A percentile compares a stretch with the other conserved stretches of the same genome.
phyloP scores from a whole-genome alignment of 2,797 vertebrate genomes.

The Perodicticus potto region DNA sequence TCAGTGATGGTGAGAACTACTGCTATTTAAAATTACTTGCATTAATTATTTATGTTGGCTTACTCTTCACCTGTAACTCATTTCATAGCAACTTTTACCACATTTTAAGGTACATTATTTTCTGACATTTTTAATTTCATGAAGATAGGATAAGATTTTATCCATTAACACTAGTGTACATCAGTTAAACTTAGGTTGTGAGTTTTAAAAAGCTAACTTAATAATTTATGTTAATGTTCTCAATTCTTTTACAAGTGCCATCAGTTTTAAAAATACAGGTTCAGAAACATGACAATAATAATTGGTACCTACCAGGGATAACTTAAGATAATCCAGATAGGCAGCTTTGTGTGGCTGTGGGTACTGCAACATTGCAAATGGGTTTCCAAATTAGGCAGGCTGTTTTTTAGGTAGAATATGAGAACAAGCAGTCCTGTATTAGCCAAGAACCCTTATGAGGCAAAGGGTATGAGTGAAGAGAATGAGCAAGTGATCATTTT shows the following conservation, averaged over 20 bases:
- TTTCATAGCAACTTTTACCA: neutral
- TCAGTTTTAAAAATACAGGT: neutral
- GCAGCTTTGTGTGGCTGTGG: neutral
- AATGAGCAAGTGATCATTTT: neutral
- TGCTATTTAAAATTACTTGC: neutral
- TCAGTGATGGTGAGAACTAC: neutral
- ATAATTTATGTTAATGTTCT: neutral
- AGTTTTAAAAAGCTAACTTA: neutral
- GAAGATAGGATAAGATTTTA: neutral
- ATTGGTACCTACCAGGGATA: neutral
- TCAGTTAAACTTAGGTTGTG: neutral
- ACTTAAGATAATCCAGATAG: neutral
- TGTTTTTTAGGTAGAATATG: neutral
- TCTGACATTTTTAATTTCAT: neutral
- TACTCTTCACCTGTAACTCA: neutral
- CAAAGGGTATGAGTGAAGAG: neutral
- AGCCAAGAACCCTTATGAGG: neutral
- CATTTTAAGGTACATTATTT: neutral
- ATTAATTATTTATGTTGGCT: neutral
- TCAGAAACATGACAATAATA: neutral
- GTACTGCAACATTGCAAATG: neutral
- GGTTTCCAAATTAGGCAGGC: neutral
- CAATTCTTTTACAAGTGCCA: neutral
- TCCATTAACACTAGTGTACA: neutral
- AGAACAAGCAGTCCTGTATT: neutral